phyloP scores from a whole-genome alignment of 2,113 vertebrate species.

The Sminthopsis crassicaudata region DNA sequence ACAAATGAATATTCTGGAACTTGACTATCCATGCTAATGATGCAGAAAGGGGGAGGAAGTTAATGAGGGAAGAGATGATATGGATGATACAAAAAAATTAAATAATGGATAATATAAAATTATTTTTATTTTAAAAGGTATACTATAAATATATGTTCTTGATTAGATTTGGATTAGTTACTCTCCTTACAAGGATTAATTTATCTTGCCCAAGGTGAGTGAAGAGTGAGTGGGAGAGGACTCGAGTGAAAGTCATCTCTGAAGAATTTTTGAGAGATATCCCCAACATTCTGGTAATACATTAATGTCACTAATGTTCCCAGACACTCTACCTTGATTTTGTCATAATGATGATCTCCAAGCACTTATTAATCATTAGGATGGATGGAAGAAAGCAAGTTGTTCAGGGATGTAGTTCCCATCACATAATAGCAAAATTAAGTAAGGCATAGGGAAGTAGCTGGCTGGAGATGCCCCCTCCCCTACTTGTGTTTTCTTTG shows the following conservation, averaged over 20 bases:
- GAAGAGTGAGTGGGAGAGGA: neutral
- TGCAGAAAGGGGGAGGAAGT: neutral
- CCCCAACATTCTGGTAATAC: neutral
- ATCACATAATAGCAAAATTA: neutral
- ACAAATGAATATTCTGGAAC: neutral
- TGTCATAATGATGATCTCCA: neutral
- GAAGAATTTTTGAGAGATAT: neutral
- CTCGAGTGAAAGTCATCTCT: neutral
- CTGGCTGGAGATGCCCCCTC: neutral
- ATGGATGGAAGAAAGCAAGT: neutral
- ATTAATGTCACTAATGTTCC: neutral
- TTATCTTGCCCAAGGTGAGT: neutral
- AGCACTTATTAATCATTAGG: neutral
- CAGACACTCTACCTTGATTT: neutral
- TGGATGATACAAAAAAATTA: neutral
- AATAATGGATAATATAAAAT: neutral
- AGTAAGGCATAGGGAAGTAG: neutral
- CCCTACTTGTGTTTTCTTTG: neutral
- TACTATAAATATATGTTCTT: neutral
- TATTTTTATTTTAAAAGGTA: neutral
- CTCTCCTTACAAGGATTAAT: neutral
- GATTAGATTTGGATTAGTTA: neutral
- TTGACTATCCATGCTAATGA: neutral
- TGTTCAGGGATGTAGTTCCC: neutral
- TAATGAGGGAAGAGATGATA: neutral